phyloP scores from a whole-genome alignment of 1,140 invertebrate genomes.

The Cephus cinctus region DNA sequence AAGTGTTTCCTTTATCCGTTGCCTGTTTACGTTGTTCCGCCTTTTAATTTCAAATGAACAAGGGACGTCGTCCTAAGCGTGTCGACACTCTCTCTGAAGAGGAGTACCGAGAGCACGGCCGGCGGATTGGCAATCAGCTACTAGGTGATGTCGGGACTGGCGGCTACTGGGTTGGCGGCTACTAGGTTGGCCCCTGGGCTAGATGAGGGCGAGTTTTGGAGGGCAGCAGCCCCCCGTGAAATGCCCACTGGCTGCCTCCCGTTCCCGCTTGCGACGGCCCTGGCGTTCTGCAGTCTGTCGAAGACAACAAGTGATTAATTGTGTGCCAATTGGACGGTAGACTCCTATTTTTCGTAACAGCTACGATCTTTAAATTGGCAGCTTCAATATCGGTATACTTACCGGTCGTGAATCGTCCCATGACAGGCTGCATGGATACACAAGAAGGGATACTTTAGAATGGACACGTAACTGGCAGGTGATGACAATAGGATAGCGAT shows the following conservation, averaged over 20 bases:
- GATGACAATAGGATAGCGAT: too few relatives aligned
- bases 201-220: constrained; percentile 57
- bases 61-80: constrained; percentile 7
- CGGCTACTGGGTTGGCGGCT: constrained; percentile 47
- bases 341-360: background rate
- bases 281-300: constrained; percentile 54
- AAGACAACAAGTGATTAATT: too few relatives aligned
- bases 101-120: background rate
- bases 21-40: too few relatives aligned
- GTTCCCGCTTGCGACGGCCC: constrained; percentile 56
- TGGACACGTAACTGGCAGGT: too few relatives aligned
- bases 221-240: constrained; percentile 54
- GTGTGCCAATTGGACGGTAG: too few relatives aligned
- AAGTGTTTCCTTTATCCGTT: too few relatives aligned
- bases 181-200: constrained; percentile 54
- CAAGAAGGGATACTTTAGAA: constrained; percentile 34
- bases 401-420: constrained; percentile 55
- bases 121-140: constrained; percentile 41
- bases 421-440: constrained; percentile 49
- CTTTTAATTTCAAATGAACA: too few relatives aligned
- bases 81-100: constrained; percentile 7
- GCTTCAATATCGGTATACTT: constrained; percentile 31
- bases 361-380: background rate
- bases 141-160: too few relatives aligned
- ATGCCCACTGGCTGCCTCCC: constrained; percentile 50